Percentiles rank a stretch among this genome's conserved stretches.
phyloP scores from a whole-genome alignment of 2,888 invertebrate species.

The Sarcophaga carnaria region DNA sequence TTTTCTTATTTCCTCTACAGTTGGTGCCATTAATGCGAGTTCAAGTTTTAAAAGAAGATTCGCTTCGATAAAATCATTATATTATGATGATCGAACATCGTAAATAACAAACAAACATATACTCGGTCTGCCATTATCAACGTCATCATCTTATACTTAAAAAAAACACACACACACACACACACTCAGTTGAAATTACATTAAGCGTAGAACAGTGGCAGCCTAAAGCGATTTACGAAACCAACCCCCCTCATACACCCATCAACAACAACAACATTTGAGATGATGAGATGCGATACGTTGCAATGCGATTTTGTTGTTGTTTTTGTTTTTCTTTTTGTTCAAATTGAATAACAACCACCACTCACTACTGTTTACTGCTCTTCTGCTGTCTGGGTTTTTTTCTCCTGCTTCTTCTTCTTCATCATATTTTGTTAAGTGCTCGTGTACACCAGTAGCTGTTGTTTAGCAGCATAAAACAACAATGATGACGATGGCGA shows the following conservation, averaged over 20 bases:
- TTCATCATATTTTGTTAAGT: background rate
- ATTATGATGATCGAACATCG: slow-evolving; percentile 55
- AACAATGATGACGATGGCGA: slow-evolving; percentile 14
- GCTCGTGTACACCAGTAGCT: slow-evolving; percentile 39
- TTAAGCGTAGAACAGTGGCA: slow-evolving; percentile 74
- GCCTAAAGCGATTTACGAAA: slow-evolving; percentile 71
- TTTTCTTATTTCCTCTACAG: background rate
- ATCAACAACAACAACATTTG: slow-evolving; percentile 70
- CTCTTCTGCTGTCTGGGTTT: background rate
- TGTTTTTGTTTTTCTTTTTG: background rate
- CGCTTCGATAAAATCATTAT: slow-evolving; percentile 33
- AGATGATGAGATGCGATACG: slow-evolving; percentile 19
- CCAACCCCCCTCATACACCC: slow-evolving; percentile 70
- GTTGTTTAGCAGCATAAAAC: slow-evolving; percentile 53
- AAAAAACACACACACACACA: background rate
- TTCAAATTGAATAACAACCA: slow-evolving; percentile 59
- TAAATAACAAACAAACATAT: slow-evolving; percentile 43
- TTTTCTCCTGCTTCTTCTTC: background rate
- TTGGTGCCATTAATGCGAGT: slow-evolving; percentile 37
- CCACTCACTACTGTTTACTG: background rate
- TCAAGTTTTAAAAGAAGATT: background rate
- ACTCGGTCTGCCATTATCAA: slow-evolving; percentile 7
- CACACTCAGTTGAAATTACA: slow-evolving; percentile 58
- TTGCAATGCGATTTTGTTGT: no score
- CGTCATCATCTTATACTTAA: slow-evolving; percentile 11